These are phyloP conservation scores for Cynopterus sphinx DNA, from an alignment of 2,797 vertebrate species.

Conservation along the genomic window DNA sequence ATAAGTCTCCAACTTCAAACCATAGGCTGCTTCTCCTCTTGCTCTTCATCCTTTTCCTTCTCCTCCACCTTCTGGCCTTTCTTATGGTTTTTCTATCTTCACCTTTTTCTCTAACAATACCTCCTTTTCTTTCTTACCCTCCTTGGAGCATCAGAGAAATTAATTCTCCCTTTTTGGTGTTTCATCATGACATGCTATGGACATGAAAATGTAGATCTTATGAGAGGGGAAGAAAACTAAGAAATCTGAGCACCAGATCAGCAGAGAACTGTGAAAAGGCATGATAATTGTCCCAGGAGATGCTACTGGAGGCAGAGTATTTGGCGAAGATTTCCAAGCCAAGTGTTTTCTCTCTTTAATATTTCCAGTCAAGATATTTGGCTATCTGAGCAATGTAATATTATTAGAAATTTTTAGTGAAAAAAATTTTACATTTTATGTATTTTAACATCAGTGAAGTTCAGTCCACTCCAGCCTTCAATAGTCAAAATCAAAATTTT, in stretches of 20 bases:
- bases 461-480: not conserved
- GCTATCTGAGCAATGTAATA: not conserved
- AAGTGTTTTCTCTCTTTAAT: not conserved
- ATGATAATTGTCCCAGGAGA: not conserved
- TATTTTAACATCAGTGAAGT: conserved; percentile 11
- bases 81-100: not conserved
- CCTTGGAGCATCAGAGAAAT: not conserved
- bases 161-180: not conserved
- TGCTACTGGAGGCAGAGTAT: not conserved
- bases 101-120: not conserved
- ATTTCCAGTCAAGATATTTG: conserved; percentile 38
- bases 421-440: not conserved
- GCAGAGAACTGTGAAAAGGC: not conserved
- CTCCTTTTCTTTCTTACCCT: not conserved
- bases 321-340: not conserved
- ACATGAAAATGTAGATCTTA: not conserved
- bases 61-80: not conserved
- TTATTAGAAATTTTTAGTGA: not conserved
- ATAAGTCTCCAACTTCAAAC: not conserved
- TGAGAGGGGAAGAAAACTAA: not conserved
- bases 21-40: not conserved
- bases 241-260: not conserved
- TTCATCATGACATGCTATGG: not conserved
- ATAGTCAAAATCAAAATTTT: not conserved
- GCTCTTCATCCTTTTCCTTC: not conserved